A percentile compares a stretch with the other conserved stretches of the same genome.
These are phyloP conservation scores for Nicator chloris DNA, from an alignment of 2,113 vertebrate genomes.

Conservation along the genomic window DNA sequence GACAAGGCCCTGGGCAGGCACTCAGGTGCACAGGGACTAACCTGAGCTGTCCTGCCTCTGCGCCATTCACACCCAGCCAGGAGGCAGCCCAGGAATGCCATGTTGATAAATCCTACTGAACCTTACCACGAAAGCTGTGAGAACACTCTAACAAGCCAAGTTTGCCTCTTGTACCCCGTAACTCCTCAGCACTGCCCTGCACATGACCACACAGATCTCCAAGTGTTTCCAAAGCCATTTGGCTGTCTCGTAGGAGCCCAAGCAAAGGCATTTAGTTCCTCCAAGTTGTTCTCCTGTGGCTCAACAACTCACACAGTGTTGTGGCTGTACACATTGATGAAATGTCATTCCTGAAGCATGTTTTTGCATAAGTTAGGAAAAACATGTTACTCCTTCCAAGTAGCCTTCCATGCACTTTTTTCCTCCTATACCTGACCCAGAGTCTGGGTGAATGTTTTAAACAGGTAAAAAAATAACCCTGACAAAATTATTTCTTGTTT, in stretches of 20 bases:
- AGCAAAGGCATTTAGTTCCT: neutral
- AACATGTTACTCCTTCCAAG: neutral
- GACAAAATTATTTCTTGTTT: neutral
- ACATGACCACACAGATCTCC: neutral
- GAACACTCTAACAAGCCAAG: neutral
- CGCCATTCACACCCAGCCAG: neutral
- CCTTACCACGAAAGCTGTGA: neutral
- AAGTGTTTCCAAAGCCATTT: neutral
- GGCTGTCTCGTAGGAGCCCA: neutral
- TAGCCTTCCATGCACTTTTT: neutral
- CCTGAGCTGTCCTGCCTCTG: neutral
- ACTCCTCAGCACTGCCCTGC: neutral
- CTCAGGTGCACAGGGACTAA: neutral
- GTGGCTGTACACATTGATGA: neutral
- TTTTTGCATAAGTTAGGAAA: neutral
- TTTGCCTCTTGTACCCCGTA: neutral
- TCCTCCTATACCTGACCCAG: neutral
- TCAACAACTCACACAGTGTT: neutral
- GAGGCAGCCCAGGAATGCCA: neutral
- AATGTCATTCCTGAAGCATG: neutral
- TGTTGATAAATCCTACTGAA: neutral
- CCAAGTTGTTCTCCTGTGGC: neutral
- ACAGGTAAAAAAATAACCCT: neutral
- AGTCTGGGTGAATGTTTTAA: neutral
- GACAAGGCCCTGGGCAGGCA: neutral